Percentiles rank a stretch among this genome's conserved stretches.
Conservation (phyloP, 2,888 invertebrate species). For the Tenthredo distinguenda region DNA sequence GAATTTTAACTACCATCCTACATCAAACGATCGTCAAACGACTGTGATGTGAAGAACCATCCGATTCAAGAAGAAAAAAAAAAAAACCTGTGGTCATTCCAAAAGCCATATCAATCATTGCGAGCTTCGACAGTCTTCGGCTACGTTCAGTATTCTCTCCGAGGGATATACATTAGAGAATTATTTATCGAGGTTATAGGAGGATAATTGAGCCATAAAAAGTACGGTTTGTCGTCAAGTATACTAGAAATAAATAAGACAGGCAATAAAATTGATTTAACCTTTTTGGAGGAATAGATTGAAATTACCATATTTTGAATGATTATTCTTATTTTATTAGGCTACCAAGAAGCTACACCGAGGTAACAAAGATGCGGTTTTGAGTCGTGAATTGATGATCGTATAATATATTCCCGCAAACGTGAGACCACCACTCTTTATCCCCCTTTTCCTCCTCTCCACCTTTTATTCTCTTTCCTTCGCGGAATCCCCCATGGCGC, state of each 20-base stretch:
- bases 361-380: slow-evolving; percentile 29
- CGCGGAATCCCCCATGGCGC: not conserved
- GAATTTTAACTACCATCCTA: slow-evolving; percentile 13
- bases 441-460: not conserved
- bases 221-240: not conserved
- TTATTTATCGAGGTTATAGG: not conserved
- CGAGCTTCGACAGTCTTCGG: not conserved
- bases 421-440: slow-evolving; percentile 59
- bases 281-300: not conserved
- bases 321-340: not conserved
- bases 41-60: not conserved
- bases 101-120: slow-evolving; percentile 20
- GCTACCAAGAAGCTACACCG: not conserved
- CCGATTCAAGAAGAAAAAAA: not conserved
- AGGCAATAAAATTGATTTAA: not conserved
- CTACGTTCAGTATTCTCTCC: not conserved
- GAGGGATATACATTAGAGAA: not conserved
- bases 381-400: slow-evolving; percentile 67
- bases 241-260: not conserved
- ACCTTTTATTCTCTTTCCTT: not conserved
- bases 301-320: slow-evolving; percentile 8
- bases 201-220: slow-evolving; percentile 26
- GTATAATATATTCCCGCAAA: slow-evolving; percentile 69
- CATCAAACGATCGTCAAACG: not conserved
- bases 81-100: not conserved